A percentile compares a stretch with the other conserved stretches of the same genome.
Evolutionary conservation across 2,888 invertebrate species (phyloP).

Genomic region (Erannis defoliaria): DNA sequence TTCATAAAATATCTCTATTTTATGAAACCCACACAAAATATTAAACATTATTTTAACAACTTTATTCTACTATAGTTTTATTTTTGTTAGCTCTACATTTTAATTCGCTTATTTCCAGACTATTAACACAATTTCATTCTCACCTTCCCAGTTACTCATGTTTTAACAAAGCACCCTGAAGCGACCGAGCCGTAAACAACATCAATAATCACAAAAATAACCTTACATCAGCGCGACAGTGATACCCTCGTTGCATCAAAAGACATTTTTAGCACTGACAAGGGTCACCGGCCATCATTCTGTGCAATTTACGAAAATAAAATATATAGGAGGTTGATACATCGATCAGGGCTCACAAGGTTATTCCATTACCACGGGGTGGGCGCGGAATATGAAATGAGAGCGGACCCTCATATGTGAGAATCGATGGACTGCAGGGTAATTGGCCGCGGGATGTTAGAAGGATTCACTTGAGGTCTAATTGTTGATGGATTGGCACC

Average conservation of each 20-base stretch:
- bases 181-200: background rate
- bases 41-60: no score
- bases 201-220: conserved; percentile 25
- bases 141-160: background rate
- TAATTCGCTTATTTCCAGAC: background rate
- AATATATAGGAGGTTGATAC: conserved; percentile 65
- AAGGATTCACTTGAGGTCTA: conserved; percentile 36
- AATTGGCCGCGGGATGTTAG: conserved; percentile 55
- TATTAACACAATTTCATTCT: background rate
- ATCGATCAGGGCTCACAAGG: conserved; percentile 78
- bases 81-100: background rate
- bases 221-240: conserved; percentile 38
- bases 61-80: no score
- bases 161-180: conserved; percentile 9
- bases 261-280: conserved; percentile 71
- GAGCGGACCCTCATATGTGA: conserved; percentile 67
- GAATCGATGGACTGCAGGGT: conserved; percentile 49
- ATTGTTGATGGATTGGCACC: conserved; percentile 32
- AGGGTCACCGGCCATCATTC: conserved; percentile 76
- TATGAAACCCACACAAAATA: no score
- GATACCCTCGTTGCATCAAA: conserved; percentile 49
- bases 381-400: conserved; percentile 78
- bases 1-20: no score
- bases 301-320: conserved; percentile 80
- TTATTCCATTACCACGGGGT: conserved; percentile 79